Conservation (phyloP, 2,113 vertebrate genomes). For the Chaenocephalus aceratus region DNA sequence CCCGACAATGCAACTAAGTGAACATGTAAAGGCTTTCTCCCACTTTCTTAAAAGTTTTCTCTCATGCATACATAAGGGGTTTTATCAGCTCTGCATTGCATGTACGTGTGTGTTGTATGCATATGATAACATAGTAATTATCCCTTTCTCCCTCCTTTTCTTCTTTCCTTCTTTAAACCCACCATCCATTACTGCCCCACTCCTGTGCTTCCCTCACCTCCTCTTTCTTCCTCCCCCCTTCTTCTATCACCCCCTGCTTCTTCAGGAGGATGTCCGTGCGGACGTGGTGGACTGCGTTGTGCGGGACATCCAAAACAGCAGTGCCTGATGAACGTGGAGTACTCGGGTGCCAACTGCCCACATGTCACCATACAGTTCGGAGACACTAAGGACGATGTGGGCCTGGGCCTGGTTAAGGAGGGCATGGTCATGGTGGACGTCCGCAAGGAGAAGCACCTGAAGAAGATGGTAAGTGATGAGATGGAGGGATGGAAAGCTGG, state of each 20-base stretch:
- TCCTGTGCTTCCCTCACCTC: background rate
- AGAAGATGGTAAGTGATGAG: slow-evolving; percentile 90
- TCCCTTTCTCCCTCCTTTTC: slow-evolving; percentile 3
- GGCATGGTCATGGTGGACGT: slow-evolving; percentile 94
- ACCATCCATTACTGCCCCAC: slow-evolving; percentile 9
- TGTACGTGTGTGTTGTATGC: background rate
- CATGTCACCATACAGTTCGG: slow-evolving; percentile 91
- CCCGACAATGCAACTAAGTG: background rate
- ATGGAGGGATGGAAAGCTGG: no score
- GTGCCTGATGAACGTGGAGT: slow-evolving; percentile 94
- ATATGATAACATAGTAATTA: slow-evolving; percentile 38
- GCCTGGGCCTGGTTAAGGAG: slow-evolving; percentile 92
- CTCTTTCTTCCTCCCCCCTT: background rate
- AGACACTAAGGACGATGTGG: slow-evolving; percentile 93
- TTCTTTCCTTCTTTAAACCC: background rate
- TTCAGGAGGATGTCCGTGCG: slow-evolving; percentile 90
- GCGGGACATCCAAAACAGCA: slow-evolving; percentile 93
- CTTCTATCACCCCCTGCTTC: background rate
- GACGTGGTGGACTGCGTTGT: slow-evolving; percentile 93
- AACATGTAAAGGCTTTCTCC: background rate
- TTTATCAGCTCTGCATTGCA: slow-evolving; percentile 4
- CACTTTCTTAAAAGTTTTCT: background rate
- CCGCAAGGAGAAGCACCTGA: slow-evolving; percentile 93
- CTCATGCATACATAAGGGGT: slow-evolving; percentile 4
- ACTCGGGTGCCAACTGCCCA: slow-evolving; percentile 85